Evolutionary conservation across 2,888 invertebrate genomes (phyloP), one percentile per base, ranked within the genome.

Genomic region (Geotrupes spiniger): DNA sequence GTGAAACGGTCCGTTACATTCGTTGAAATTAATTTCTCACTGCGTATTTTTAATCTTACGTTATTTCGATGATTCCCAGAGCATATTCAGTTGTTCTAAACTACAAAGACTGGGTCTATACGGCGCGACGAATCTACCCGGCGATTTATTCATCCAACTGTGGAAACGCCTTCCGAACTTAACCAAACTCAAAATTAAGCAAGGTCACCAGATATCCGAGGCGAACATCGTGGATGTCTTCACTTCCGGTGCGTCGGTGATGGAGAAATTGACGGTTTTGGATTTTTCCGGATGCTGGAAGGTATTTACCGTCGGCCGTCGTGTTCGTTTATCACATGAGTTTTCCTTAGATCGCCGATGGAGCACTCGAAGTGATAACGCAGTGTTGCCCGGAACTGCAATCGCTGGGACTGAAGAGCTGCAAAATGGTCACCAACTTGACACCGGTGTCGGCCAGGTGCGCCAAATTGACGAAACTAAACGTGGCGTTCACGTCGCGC

Each of bases 221-320:
- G 27, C 42, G 11, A 45, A 59, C 42, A 39, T 63, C 9, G 33
- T 42, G 1, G 31, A 52, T 8, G 27, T 64, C 8, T 59, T 60
- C 40, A 46, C 16, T n/a, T 26, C 40, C 9, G 58, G 58, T 4
- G 39, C 37, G 29, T 9, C 41, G 10, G 46, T 52, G 15, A 58
- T 63, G 47, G 9, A 49, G 27, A 51, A 62, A 36, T 40, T 64
- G 25, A 42, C 31, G 11, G 38, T 42, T 4, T 47, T 65, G 25
- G 62, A 65, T 52, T 58, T 65, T 12, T 54, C 59, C 10, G 60
- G 58, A 25, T 63, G 63, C 41, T 58, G 56, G 49, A 56, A 57
- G 49, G 58, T 62, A 42, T 42, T 41, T 33, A 6, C 14, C 9
- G 10, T 40, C n/a, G n/a, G n/a, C 10, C 21, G 2, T 2, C 4